phyloP scores from a whole-genome alignment of 2,888 invertebrate genomes.

The Cheilosia impressa region DNA sequence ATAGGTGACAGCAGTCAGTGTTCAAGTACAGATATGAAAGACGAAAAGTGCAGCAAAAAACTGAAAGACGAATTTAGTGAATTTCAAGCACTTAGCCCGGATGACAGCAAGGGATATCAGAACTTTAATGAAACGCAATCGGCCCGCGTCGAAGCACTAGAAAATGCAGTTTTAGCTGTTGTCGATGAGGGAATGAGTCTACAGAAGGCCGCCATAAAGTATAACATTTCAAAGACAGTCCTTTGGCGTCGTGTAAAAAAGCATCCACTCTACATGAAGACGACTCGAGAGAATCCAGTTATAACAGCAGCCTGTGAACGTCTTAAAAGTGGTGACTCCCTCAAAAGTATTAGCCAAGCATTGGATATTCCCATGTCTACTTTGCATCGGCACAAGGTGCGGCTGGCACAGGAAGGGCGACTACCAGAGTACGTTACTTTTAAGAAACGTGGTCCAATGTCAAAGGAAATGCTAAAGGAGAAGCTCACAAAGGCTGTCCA shows the following conservation, averaged over 20 bases:
- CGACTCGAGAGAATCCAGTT: conserved; percentile 81
- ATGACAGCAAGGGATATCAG: conserved; percentile 65
- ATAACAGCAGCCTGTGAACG: conserved; percentile 81
- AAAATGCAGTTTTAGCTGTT: conserved; percentile 81
- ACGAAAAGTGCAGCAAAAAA: conserved; percentile 44
- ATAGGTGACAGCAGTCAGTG: conserved; percentile 67
- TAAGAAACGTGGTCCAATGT: conserved; percentile 81
- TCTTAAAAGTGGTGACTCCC: conserved; percentile 81
- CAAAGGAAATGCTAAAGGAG: conserved; percentile 81
- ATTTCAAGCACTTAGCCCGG: conserved; percentile 68
- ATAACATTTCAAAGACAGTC: conserved; percentile 82
- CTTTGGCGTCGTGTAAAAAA: conserved; percentile 83
- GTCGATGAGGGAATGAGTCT: conserved; percentile 81
- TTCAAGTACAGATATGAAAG: conserved; percentile 61
- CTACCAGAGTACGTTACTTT: conserved; percentile 81
- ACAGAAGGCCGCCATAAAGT: conserved; percentile 82
- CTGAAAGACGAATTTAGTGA: conserved; percentile 69
- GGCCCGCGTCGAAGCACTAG: conserved; percentile 78
- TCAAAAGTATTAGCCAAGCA: conserved; percentile 82
- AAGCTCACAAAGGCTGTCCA: conserved; percentile 82
- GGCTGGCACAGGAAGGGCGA: conserved; percentile 81
- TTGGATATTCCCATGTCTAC: conserved; percentile 84
- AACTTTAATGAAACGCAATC: conserved; percentile 65
- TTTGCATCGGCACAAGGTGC: conserved; percentile 82
- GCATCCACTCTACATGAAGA: conserved; percentile 81